Evolutionary conservation across 2,888 invertebrate species (phyloP), one percentile per base, ranked within the genome.

Genomic region (Diadegma fenestrale): DNA sequence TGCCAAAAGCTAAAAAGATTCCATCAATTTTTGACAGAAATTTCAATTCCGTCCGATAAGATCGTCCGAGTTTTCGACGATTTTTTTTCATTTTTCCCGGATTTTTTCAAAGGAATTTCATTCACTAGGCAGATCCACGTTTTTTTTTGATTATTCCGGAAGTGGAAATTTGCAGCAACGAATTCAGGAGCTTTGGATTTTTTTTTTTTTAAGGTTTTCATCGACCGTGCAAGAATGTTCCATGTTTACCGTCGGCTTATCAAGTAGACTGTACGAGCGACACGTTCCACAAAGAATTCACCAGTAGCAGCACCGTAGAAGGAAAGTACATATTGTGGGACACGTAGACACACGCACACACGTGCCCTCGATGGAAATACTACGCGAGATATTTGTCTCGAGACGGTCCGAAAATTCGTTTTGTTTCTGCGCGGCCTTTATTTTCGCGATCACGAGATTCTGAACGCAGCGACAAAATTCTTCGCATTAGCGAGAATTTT

Each of bases 191-290:
- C 22, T 17, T 43, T 12, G 43, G 33, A 48, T 45, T 63, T 45
- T 30, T 75, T 64, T 45, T 63, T 45, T 30, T 75, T 17, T 2
- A 37, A 51, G 48, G 12, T 68, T 12, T 19, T 37, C 22, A 17
- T 22, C 33, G 7, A 48, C 26, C 17, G 33, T 1, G 26, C 26
- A 48, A 14, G 8, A 58, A 63, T 26, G 26, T 37, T n/a, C 5
- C 19, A 75, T 61, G 17, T 48, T n/a, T 43, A 33, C 43, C n/a
- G 48, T 14, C 63, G 43, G 63, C 66, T 78, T 66, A 33, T 58
- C 72, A 26, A 71, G 43, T 37, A 14, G 82, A 82, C 77, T 82
- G 82, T 82, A 78, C 82, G 17, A 33, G 43, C 33, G 66, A 48
- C 68, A 66, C 26, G 22, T 69, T 22, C 30, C 43, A 72, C 61